Conservation (phyloP, 30 jellyfish, hydroid and myxozoan genomes). For the Cassiopea andromeda region DNA sequence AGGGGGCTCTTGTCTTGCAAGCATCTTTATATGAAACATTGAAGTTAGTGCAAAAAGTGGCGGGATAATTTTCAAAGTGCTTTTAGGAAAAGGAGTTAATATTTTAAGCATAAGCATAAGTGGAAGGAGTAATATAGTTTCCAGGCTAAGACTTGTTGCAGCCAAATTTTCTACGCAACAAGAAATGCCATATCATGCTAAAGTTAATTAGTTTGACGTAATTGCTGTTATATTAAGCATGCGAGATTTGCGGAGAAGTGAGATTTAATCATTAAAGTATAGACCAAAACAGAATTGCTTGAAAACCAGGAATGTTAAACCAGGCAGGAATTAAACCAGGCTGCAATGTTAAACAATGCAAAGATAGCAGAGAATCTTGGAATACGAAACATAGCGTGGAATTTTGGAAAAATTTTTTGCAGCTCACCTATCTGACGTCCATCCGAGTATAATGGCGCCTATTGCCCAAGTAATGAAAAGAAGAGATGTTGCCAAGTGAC, state of each 20-base stretch:
- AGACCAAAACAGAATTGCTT: not conserved
- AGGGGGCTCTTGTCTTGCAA: too few relatives aligned
- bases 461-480: slow-evolving; percentile 74
- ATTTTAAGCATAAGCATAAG: too few relatives aligned
- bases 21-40: too few relatives aligned
- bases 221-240: too few relatives aligned
- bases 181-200: too few relatives aligned
- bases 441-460: slow-evolving; percentile 87
- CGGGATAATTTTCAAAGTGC: too few relatives aligned
- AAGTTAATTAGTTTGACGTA: too few relatives aligned
- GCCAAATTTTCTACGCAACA: too few relatives aligned
- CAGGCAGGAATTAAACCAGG: not conserved
- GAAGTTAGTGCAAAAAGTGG: too few relatives aligned
- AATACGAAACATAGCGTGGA: not conserved
- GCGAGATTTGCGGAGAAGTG: not conserved
- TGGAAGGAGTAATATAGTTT: too few relatives aligned
- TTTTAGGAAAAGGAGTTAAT: too few relatives aligned
- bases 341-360: not conserved
- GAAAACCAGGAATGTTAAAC: not conserved
- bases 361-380: not conserved
- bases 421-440: slow-evolving; percentile 74
- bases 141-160: too few relatives aligned
- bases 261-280: not conserved
- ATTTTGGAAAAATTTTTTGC: not conserved
- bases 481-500: slow-evolving; percentile 69